A percentile compares a stretch with the other conserved stretches of the same genome.
These are phyloP conservation scores for Hyperopisus bebe DNA, from an alignment of 2,113 vertebrate species.

Conservation along the genomic window DNA sequence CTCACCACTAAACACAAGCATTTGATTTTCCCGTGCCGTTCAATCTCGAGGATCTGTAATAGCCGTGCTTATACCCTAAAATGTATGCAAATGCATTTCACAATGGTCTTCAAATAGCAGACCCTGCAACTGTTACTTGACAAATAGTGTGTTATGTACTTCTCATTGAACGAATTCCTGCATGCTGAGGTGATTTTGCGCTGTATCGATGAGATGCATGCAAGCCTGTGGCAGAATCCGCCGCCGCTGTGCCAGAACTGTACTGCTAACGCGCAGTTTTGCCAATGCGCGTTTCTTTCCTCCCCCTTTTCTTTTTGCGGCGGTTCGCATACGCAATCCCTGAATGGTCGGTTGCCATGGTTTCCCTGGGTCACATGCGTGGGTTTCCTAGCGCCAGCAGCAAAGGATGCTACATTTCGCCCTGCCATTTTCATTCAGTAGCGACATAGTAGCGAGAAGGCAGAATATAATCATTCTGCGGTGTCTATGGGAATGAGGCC, in stretches of 20 bases:
- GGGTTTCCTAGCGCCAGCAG: conserved; percentile 67
- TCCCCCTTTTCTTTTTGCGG: background rate
- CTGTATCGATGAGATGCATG: background rate
- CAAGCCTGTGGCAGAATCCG: background rate
- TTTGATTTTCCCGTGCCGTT: background rate
- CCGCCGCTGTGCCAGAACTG: background rate
- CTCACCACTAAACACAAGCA: background rate
- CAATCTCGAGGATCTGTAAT: background rate
- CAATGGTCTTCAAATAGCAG: background rate
- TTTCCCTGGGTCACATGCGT: conserved; percentile 80
- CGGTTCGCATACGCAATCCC: conserved; percentile 58
- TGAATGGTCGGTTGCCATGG: conserved; percentile 85
- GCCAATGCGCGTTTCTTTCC: background rate
- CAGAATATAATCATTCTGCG: conserved; percentile 11
- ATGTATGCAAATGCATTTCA: background rate
- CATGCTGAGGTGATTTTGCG: background rate
- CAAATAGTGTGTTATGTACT: background rate
- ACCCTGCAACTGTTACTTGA: background rate
- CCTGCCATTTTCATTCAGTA: conserved; percentile 62
- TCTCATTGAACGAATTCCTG: background rate
- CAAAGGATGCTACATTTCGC: conserved; percentile 60
- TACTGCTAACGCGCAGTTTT: background rate
- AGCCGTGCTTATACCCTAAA: background rate
- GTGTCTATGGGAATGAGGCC: conserved; percentile 28
- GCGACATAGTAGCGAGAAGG: conserved; percentile 19